Evolutionary conservation across 2,888 invertebrate species (phyloP).

Genomic region (Drosophila hamatofila): DNA sequence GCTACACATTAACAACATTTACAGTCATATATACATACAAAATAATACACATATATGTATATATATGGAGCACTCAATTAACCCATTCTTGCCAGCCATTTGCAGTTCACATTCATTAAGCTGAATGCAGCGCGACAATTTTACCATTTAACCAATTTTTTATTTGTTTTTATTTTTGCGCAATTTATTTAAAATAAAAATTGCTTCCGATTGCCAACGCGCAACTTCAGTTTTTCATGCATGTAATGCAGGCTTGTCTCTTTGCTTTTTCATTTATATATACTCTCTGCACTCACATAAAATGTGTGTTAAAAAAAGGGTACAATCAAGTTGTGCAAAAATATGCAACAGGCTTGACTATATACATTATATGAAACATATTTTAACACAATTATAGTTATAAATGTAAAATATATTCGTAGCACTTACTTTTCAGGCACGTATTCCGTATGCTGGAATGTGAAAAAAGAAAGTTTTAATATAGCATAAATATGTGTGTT

Average conservation of each 20-base stretch:
- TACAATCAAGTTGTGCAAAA: constrained; percentile 19
- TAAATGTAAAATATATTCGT: constrained; percentile 1
- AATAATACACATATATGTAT: neutral
- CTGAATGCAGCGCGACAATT: constrained; percentile 74
- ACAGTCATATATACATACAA: neutral
- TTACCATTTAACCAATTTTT: constrained; percentile 20
- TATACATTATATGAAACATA: neutral
- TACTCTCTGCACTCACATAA: constrained; percentile 13
- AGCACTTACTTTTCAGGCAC: neutral
- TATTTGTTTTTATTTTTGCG: constrained; percentile 54
- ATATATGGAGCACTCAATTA: constrained; percentile 37
- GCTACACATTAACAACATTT: constrained; percentile 51
- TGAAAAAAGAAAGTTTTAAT: neutral
- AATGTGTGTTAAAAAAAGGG: constrained; percentile 20
- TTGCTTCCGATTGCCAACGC: constrained; percentile 74
- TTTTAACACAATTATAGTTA: constrained; percentile 7
- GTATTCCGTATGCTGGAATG: neutral
- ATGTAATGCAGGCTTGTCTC: constrained; percentile 64
- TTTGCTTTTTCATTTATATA: constrained; percentile 3
- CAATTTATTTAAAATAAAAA: constrained; percentile 80
- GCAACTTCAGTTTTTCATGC: constrained; percentile 58
- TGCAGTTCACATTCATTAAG: constrained; percentile 77
- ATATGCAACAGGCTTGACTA: constrained; percentile 4
- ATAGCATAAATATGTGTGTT: neutral
- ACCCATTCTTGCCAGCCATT: constrained; percentile 49